These are phyloP conservation scores for Hylia prasina DNA, from an alignment of 2,113 vertebrate species.

Conservation along the genomic window DNA sequence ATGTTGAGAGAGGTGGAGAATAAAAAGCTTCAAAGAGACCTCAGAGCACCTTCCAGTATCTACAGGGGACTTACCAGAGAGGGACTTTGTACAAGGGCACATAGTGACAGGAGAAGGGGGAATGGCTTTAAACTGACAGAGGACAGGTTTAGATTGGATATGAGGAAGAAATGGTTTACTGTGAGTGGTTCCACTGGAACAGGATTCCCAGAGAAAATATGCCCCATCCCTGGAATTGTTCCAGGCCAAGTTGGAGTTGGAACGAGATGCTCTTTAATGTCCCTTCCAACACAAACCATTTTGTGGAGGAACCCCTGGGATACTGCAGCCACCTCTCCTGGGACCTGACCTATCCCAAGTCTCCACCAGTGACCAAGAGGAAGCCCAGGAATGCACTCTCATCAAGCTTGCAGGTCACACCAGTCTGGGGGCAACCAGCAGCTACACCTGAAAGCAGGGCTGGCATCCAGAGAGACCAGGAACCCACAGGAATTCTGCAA, in stretches of 20 bases:
- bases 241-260: fast-evolving
- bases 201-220: neutral
- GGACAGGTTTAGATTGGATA: neutral
- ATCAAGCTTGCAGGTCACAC: neutral
- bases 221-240: neutral
- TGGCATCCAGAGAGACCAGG: neutral
- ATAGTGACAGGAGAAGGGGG: neutral
- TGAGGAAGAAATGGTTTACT: neutral
- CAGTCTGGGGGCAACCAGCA: neutral
- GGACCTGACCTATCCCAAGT: neutral
- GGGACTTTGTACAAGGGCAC: neutral
- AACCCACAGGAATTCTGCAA: neutral
- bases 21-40: neutral
- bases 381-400: fast-evolving
- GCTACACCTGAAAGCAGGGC: fast-evolving
- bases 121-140: neutral
- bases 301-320: neutral
- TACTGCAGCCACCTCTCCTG: neutral
- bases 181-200: neutral
- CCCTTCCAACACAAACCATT: neutral
- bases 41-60: neutral
- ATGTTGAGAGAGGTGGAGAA: neutral
- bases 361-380: fast-evolving
- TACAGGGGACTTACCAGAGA: neutral
- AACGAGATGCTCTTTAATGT: fast-evolving